Evolutionary conservation across 2,797 vertebrate genomes (phyloP).

Genomic region (Gambelia wislizenii): DNA sequence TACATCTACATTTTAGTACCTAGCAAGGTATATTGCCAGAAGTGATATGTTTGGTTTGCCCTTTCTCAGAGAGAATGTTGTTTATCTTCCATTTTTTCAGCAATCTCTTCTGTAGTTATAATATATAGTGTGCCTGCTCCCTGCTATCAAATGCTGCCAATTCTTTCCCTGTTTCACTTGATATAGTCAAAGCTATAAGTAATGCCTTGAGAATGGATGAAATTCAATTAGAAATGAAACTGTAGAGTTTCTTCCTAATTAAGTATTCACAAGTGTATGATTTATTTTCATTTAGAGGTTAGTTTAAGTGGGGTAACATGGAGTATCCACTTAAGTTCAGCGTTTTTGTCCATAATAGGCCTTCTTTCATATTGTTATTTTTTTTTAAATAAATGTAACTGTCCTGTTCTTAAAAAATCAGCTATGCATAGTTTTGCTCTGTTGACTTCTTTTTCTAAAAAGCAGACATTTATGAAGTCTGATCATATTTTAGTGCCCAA

Average conservation of each 20-base stretch:
- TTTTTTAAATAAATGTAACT: background rate
- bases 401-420: background rate
- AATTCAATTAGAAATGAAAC: constrained; percentile 23
- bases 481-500: background rate
- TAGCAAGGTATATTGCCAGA: background rate
- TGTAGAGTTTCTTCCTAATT: constrained; percentile 9
- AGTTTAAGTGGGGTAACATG: background rate
- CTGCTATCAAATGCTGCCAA: background rate
- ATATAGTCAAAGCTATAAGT: constrained; percentile 50
- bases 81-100: background rate
- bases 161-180: background rate
- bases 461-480: no score
- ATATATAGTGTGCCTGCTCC: background rate
- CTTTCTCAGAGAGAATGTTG: background rate
- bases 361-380: background rate
- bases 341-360: background rate
- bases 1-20: background rate
- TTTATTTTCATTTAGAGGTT: constrained; percentile 25
- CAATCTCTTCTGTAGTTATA: background rate
- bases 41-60: background rate
- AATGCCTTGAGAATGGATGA: constrained; percentile 57
- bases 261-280: constrained; percentile 22
- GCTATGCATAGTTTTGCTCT: no score
- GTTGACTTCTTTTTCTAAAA: background rate
- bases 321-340: background rate